Evolutionary conservation across 2,888 invertebrate species (phyloP).

Genomic region (Pedicia rivosa): DNA sequence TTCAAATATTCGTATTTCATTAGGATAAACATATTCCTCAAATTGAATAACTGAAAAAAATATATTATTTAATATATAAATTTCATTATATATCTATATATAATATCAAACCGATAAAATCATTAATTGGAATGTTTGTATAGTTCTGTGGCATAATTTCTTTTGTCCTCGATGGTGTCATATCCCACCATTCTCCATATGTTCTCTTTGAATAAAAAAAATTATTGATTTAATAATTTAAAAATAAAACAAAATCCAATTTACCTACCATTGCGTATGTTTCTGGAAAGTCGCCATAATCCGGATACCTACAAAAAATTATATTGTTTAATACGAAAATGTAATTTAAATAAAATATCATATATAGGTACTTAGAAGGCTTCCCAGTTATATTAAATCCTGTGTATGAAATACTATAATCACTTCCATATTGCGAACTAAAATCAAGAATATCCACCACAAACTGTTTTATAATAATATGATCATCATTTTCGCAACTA

Average conservation of each 20-base stretch:
- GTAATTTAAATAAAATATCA: no score
- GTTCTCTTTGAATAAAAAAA: slow-evolving; percentile 42
- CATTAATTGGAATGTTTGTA: slow-evolving; percentile 49
- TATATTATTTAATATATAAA: slow-evolving; percentile 1
- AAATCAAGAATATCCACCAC: slow-evolving; percentile 65
- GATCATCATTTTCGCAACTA: background rate
- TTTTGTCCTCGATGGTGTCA: slow-evolving; percentile 50
- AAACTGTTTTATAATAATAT: slow-evolving; percentile 46
- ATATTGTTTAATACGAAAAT: no score
- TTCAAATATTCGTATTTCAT: slow-evolving; percentile 55
- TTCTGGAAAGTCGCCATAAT: slow-evolving; percentile 82
- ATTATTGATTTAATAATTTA: background rate
- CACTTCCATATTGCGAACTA: slow-evolving; percentile 82
- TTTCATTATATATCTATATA: background rate
- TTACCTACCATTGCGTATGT: slow-evolving; percentile 71
- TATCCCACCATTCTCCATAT: slow-evolving; percentile 74
- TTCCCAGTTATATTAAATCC: slow-evolving; percentile 74
- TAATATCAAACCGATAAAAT: slow-evolving; percentile 50
- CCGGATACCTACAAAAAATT: slow-evolving; percentile 74
- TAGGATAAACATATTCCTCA: slow-evolving; percentile 27
- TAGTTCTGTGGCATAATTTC: slow-evolving; percentile 62
- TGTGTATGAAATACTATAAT: slow-evolving; percentile 74
- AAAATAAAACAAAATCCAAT: slow-evolving; percentile 5
- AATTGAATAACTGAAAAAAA: slow-evolving; percentile 24
- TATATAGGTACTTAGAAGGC: no score